These are phyloP conservation scores for Cydia pomonella DNA, from an alignment of 1,140 invertebrate species.

Conservation along the genomic window DNA sequence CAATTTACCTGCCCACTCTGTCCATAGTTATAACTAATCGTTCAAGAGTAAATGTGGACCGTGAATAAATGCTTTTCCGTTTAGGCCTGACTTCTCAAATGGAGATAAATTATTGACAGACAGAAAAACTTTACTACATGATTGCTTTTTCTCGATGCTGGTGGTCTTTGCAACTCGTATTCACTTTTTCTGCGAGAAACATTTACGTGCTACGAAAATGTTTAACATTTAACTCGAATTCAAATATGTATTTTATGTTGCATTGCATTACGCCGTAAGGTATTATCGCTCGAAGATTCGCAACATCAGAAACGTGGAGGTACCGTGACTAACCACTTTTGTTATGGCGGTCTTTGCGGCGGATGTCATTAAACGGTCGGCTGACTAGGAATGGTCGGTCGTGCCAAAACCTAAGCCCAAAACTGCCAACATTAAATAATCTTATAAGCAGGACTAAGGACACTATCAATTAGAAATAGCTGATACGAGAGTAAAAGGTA, in stretches of 20 bases:
- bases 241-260: background rate
- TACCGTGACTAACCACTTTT: constrained; percentile 31
- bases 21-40: constrained; percentile 7
- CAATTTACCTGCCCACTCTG: constrained; percentile 11
- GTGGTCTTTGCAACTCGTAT: constrained; percentile 13
- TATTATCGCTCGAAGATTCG: constrained; percentile 19
- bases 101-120: constrained; percentile 8
- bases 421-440: background rate
- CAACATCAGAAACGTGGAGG: constrained; percentile 26
- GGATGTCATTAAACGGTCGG: constrained; percentile 39
- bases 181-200: background rate
- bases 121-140: constrained; percentile 11
- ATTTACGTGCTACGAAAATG: background rate
- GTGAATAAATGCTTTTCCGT: constrained; percentile 15
- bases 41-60: constrained; percentile 11
- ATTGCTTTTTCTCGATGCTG: constrained; percentile 4
- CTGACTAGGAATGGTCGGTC: constrained; percentile 21
- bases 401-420: background rate
- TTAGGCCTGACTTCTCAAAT: constrained; percentile 7
- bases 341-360: constrained; percentile 32
- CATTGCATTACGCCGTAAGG: constrained; percentile 17
- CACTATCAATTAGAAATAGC: background rate
- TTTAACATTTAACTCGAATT: constrained; percentile 6
- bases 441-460: too few species aligned
- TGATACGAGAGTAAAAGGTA: background rate